Conservation (phyloP, 2,888 invertebrate genomes). For the Metopia argyrocephala region DNA sequence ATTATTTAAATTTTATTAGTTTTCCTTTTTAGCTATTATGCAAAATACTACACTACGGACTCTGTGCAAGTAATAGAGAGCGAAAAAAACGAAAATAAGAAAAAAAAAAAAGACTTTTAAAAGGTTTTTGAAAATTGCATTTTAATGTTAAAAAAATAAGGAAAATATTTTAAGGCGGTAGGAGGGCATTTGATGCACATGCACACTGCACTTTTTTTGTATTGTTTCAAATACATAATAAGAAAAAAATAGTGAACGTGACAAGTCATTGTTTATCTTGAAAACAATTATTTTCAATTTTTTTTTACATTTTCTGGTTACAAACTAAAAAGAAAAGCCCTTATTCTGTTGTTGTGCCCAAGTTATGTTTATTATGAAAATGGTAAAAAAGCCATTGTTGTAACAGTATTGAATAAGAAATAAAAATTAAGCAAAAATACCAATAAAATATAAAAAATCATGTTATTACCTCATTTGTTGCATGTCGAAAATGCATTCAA, state of each 20-base stretch:
- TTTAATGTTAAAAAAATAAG: constrained; percentile 4
- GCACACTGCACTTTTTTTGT: neutral
- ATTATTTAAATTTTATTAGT: neutral
- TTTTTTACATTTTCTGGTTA: neutral
- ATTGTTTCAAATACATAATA: neutral
- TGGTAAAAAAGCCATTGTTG: constrained; percentile 51
- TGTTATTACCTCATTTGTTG: constrained; percentile 60
- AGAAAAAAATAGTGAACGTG: constrained; percentile 42
- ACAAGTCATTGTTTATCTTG: constrained; percentile 40
- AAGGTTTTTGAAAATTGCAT: neutral
- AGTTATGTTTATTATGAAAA: too few species aligned
- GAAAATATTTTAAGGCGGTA: constrained; percentile 31
- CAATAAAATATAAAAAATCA: constrained; percentile 31
- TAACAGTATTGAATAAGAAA: neutral
- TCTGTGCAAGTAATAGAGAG: too few species aligned
- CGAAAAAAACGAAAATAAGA: too few species aligned
- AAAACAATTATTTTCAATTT: constrained; percentile 21
- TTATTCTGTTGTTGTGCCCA: too few species aligned
- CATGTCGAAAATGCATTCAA: constrained; percentile 50
- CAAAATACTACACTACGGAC: too few species aligned
- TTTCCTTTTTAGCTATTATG: neutral
- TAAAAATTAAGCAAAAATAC: neutral
- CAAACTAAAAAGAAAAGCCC: too few species aligned
- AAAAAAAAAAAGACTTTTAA: neutral
- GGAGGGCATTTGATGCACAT: too few species aligned